A percentile compares a stretch with the other conserved stretches of the same genome.
Conservation (phyloP, 2,797 vertebrate genomes). For the Malurus splendens region DNA sequence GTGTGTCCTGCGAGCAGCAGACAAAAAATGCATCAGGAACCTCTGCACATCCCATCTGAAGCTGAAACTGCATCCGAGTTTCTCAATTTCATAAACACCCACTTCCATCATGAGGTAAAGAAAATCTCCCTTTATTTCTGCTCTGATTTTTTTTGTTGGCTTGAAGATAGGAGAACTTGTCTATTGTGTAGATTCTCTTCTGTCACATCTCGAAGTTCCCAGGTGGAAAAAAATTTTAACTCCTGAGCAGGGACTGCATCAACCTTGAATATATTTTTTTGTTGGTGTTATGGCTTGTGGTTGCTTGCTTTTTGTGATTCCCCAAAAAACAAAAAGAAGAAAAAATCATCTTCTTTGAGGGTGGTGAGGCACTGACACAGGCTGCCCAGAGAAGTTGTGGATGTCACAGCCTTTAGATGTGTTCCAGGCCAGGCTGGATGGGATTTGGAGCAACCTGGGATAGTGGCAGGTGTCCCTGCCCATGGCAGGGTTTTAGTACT, state of each 20-base stretch:
- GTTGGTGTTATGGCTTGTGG: accelerated
- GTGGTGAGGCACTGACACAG: neutral
- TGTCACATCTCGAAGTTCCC: neutral
- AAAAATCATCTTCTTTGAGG: neutral
- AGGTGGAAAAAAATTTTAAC: neutral
- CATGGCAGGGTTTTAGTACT: no score
- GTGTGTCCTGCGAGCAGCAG: neutral
- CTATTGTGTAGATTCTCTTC: neutral
- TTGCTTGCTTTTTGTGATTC: neutral
- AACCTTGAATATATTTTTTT: neutral
- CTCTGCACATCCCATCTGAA: accelerated
- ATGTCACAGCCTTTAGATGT: neutral
- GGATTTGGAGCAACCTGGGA: neutral
- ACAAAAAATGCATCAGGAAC: neutral
- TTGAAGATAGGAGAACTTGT: neutral
- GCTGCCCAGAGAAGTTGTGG: neutral
- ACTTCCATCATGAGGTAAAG: accelerated
- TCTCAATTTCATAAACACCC: neutral
- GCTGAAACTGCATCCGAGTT: neutral
- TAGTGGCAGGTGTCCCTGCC: neutral
- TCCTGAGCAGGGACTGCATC: neutral
- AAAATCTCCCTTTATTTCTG: neutral
- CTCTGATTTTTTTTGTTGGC: neutral
- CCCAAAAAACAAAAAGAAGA: neutral
- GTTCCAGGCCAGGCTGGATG: neutral